Evolutionary conservation across 2,797 vertebrate species (phyloP).

Genomic region (Diceros bicornis): DNA sequence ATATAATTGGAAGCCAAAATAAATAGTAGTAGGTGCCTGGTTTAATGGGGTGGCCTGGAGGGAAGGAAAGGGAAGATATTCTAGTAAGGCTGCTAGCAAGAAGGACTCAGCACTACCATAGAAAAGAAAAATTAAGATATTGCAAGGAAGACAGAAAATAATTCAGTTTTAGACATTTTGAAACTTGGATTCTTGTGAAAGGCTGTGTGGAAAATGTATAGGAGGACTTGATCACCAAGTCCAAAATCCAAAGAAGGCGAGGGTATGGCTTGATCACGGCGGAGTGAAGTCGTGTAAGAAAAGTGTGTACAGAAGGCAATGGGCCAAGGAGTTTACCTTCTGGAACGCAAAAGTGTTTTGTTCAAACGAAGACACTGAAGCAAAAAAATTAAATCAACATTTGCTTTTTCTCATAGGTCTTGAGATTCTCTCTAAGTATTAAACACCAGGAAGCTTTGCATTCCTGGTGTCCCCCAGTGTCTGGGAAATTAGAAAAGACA

Average conservation of each 20-base stretch:
- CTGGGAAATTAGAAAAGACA: not conserved
- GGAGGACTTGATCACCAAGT: not conserved
- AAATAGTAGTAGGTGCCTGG: not conserved
- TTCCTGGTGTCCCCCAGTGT: not conserved
- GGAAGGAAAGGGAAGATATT: not conserved
- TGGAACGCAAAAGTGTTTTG: not conserved
- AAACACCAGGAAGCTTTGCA: not conserved
- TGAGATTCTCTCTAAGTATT: not conserved
- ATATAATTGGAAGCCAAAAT: not conserved
- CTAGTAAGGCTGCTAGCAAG: not conserved
- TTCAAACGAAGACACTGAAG: not conserved
- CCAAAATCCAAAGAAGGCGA: not conserved
- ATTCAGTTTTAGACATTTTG: not conserved
- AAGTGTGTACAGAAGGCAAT: not conserved
- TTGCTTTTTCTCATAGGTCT: not conserved
- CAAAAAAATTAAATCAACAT: not conserved
- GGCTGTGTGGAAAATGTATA: not conserved
- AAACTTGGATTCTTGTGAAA: not conserved
- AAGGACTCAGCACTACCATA: not conserved
- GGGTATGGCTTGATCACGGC: not conserved
- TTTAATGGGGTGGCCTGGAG: not conserved
- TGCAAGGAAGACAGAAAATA: not conserved
- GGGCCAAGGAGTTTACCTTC: not conserved
- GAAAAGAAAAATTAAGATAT: not conserved
- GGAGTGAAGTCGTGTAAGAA: not conserved